Evolutionary conservation across 2,797 vertebrate species (phyloP).

Genomic region (Cirrhinus molitorella): DNA sequence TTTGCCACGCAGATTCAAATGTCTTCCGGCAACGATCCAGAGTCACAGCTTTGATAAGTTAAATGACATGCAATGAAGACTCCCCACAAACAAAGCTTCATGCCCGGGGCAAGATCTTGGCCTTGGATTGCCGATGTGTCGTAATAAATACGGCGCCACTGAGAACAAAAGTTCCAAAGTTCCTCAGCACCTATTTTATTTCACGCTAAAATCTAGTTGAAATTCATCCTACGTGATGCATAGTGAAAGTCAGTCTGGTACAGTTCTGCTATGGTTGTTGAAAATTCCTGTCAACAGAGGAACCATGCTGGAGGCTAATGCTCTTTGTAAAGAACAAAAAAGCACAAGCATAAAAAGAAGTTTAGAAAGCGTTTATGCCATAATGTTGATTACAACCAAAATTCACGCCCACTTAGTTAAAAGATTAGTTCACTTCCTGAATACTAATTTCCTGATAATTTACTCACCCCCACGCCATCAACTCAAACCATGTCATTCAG

Average conservation of each 20-base stretch:
- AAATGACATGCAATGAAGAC: constrained; percentile 77
- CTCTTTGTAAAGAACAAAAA: constrained; percentile 13
- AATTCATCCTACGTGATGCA: constrained; percentile 20
- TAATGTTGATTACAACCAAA: no score
- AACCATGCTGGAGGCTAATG: background rate
- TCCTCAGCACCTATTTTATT: constrained; percentile 16
- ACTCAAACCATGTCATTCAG: no score
- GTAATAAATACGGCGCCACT: constrained; percentile 66
- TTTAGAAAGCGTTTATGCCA: no score
- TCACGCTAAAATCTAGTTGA: constrained; percentile 35
- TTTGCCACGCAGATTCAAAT: constrained; percentile 80
- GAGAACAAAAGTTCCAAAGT: constrained; percentile 34
- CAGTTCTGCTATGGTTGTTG: background rate
- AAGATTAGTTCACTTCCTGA: no score
- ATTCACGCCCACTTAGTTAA: no score
- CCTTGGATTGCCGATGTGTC: constrained; percentile 76
- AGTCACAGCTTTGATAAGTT: constrained; percentile 77
- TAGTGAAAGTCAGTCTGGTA: background rate
- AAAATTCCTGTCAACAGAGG: constrained; percentile 14
- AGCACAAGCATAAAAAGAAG: background rate
- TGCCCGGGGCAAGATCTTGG: constrained; percentile 76
- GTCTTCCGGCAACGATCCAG: constrained; percentile 79
- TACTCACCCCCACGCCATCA: no score
- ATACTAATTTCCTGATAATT: no score
- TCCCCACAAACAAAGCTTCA: constrained; percentile 73